Evolutionary conservation across 2,797 vertebrate genomes (phyloP).

Genomic region (Lagocephalus sceleratus): DNA sequence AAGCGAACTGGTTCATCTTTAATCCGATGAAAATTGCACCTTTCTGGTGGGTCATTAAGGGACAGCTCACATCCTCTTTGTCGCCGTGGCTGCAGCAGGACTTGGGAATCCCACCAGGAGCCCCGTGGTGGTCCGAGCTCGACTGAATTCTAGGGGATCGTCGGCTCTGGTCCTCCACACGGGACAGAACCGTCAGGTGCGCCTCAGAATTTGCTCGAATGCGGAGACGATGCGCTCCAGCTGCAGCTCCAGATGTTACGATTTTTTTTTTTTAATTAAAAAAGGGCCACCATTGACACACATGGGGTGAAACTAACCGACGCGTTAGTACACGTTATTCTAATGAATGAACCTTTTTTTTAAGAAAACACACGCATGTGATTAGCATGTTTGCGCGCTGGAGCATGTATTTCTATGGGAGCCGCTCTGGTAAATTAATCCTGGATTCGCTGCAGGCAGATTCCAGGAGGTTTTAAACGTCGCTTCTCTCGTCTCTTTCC

Average conservation of each 20-base stretch:
- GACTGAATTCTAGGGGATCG: not conserved
- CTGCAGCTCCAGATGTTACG: not conserved
- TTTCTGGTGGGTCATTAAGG: too few relatives aligned
- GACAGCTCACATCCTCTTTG: not conserved
- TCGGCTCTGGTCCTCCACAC: conserved; percentile 5
- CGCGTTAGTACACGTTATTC: too few relatives aligned
- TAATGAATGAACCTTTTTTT: too few relatives aligned
- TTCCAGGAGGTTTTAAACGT: not conserved
- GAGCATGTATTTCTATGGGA: not conserved
- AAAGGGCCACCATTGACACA: conserved; percentile 4
- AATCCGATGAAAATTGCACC: too few relatives aligned
- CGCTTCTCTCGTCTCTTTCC: conserved; percentile 7
- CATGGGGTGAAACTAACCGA: too few relatives aligned
- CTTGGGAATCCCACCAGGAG: not conserved
- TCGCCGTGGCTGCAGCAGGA: too few relatives aligned
- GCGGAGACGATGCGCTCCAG: conserved; percentile 65
- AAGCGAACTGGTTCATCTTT: too few relatives aligned
- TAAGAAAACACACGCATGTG: too few relatives aligned
- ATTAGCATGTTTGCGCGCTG: not conserved
- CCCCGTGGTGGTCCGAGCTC: not conserved
- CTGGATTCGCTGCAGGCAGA: not conserved
- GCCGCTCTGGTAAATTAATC: not conserved
- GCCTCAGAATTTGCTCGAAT: conserved; percentile 83
- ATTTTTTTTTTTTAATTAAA: too few relatives aligned
- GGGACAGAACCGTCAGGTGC: conserved; percentile 66